A percentile compares a stretch with the other conserved stretches of the same genome.
These are phyloP conservation scores for Cliona cf. orientalis DNA, from an alignment of 37 sponge, comb jelly and placozoan genomes.

Conservation along the genomic window DNA sequence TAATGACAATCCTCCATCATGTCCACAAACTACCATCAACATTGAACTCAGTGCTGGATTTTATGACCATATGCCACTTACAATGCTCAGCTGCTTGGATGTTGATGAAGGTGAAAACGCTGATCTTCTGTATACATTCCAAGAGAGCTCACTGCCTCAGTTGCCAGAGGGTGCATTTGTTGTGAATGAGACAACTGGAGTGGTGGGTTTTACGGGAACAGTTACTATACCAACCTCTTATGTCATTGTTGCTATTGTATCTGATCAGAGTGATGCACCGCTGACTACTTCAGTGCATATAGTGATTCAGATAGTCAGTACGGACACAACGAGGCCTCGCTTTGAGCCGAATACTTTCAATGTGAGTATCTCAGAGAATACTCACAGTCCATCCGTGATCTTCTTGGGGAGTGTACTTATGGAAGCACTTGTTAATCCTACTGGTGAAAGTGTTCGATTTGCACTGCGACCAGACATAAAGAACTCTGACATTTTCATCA, in stretches of 20 bases:
- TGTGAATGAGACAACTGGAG: constrained; percentile 20
- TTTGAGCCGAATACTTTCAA: constrained; percentile 33
- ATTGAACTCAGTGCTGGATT: constrained; percentile 2
- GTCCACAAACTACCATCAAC: neutral
- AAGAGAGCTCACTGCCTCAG: constrained; percentile 10
- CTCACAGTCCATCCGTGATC: constrained; percentile 1
- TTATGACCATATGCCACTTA: constrained; percentile 15
- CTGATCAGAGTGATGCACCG: constrained; percentile 29
- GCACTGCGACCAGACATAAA: neutral
- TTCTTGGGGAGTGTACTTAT: constrained; percentile 26
- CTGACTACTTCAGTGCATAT: neutral
- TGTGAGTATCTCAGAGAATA: constrained; percentile 50
- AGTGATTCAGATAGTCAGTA: constrained; percentile 11
- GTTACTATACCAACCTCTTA: neutral
- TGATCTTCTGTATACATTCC: constrained; percentile 28
- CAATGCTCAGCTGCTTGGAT: constrained; percentile 45
- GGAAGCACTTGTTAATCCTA: constrained; percentile 4
- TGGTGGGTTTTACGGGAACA: constrained; percentile 22
- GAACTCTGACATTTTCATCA: constrained; percentile 10
- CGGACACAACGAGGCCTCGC: constrained; percentile 18
- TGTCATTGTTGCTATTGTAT: constrained; percentile 43
- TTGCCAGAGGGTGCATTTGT: constrained; percentile 17
- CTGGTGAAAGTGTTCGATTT: neutral
- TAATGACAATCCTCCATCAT: constrained; percentile 77
- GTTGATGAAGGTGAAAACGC: constrained; percentile 44